Percentiles rank a stretch among this genome's conserved stretches.
Evolutionary conservation across 2,888 invertebrate genomes (phyloP).

Genomic region (Baronia brevicornis): DNA sequence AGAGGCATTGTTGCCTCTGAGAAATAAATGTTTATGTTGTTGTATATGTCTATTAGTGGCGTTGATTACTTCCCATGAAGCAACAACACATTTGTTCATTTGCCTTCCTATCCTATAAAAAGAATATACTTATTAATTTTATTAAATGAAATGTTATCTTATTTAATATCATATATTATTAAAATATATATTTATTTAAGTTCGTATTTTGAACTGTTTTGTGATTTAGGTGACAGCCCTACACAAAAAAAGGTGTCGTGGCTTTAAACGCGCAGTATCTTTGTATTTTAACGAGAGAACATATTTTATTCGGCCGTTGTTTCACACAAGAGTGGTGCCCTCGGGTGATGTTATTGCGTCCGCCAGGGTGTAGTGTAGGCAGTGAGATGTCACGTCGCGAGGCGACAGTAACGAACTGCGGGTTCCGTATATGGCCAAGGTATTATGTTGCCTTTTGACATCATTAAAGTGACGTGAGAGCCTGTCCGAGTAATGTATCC

Average conservation of each 20-base stretch:
- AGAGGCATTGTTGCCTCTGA: no score
- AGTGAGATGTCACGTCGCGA: constrained; percentile 57
- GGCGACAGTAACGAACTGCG: constrained; percentile 64
- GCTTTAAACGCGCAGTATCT: constrained; percentile 27
- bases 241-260: no score
- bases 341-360: constrained; percentile 40
- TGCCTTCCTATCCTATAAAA: no score
- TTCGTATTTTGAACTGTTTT: not conserved
- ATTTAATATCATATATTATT: not conserved
- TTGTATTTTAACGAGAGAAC: constrained; percentile 39
- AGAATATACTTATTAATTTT: no score
- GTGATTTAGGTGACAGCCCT: no score
- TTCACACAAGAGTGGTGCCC: constrained; percentile 36
- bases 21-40: no score
- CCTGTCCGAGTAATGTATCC: constrained; percentile 30
- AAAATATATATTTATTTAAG: not conserved
- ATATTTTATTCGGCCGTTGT: constrained; percentile 32
- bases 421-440: constrained; percentile 54
- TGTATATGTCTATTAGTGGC: no score
- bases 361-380: constrained; percentile 38
- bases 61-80: no score
- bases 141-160: not conserved
- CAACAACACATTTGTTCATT: no score
- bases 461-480: constrained; percentile 52
- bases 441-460: constrained; percentile 68